phyloP scores from a whole-genome alignment of 1,140 invertebrate species.

The Whitmania pigra region DNA sequence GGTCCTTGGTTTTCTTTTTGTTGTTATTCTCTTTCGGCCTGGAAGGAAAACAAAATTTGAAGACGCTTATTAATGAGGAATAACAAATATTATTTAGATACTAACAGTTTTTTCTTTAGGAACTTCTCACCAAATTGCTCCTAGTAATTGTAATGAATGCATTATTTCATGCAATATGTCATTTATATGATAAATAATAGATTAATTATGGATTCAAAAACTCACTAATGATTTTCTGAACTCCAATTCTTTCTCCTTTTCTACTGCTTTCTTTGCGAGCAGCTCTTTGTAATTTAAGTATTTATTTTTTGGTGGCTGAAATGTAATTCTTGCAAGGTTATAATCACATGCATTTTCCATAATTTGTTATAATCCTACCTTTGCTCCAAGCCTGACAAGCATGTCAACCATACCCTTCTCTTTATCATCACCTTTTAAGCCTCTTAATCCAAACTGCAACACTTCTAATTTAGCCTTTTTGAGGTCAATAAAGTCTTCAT shows the following conservation, averaged over 20 bases:
- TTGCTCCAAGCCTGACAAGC: background rate
- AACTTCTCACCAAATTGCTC: background rate
- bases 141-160: background rate
- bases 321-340: background rate
- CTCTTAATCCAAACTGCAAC: background rate
- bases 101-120: no score
- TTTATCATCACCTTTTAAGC: slow-evolving; percentile 2
- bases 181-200: background rate
- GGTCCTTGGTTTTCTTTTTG: no score
- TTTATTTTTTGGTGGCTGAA: slow-evolving; percentile 4
- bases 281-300: background rate
- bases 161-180: no score
- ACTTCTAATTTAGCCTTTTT: slow-evolving; percentile 11
- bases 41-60: no score
- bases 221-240: background rate
- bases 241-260: background rate
- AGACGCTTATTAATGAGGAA: no score
- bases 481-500: background rate
- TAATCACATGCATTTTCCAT: background rate
- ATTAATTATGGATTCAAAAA: background rate
- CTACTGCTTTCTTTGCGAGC: background rate
- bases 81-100: no score
- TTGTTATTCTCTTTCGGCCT: no score
- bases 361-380: background rate
- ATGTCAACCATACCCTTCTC: background rate